Evolutionary conservation across 2,113 vertebrate genomes (phyloP).

Genomic region (Chrysochloris asiatica): DNA sequence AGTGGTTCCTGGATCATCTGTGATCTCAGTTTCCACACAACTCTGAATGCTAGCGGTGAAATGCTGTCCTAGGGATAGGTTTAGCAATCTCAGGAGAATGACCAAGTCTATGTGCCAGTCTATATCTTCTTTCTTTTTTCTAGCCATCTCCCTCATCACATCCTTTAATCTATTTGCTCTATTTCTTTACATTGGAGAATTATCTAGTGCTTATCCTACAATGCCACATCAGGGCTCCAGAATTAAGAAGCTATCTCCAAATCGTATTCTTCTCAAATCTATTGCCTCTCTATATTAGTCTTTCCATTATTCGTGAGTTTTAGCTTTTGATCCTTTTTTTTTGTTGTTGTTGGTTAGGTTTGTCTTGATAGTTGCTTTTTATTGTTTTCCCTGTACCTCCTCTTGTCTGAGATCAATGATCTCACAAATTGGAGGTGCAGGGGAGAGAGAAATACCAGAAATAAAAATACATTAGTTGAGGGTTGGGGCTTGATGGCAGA

Average conservation of each 20-base stretch:
- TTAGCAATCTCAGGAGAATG: not conserved
- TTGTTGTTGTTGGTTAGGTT: too few relatives aligned
- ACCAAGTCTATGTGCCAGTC: not conserved
- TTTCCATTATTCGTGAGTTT: not conserved
- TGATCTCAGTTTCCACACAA: not conserved
- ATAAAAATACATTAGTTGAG: not conserved
- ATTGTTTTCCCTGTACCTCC: not conserved
- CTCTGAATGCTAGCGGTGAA: not conserved
- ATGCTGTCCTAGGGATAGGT: not conserved
- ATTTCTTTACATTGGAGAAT: not conserved
- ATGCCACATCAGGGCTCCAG: too few relatives aligned
- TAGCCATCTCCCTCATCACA: not conserved
- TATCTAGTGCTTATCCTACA: not conserved
- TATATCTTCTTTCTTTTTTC: not conserved
- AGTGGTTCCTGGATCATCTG: not conserved
- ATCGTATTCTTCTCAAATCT: not conserved
- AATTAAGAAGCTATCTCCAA: not conserved
- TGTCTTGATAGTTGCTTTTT: too few relatives aligned
- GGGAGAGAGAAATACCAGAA: not conserved
- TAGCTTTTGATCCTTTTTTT: too few relatives aligned
- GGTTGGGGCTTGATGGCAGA: too few relatives aligned
- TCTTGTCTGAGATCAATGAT: not conserved
- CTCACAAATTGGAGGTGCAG: not conserved
- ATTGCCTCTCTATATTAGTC: not conserved
- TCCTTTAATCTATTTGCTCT: not conserved